Evolutionary conservation across 2,113 vertebrate genomes (phyloP).

Genomic region (Podarcis raffonei): DNA sequence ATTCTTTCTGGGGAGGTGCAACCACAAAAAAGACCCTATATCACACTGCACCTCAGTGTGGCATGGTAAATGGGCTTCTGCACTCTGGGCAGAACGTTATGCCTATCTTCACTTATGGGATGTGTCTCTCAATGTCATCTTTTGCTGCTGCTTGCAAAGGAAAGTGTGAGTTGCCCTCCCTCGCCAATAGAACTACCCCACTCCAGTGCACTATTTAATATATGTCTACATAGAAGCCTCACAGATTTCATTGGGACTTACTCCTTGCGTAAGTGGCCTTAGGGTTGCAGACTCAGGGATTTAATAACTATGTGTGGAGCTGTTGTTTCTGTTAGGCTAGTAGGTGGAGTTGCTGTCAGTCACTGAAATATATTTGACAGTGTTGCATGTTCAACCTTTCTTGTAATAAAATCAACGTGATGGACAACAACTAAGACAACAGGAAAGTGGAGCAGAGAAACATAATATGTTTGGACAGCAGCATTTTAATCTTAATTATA

Average conservation of each 20-base stretch:
- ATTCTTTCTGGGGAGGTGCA: background rate
- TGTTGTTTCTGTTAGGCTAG: background rate
- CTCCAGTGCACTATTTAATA: background rate
- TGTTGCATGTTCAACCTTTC: background rate
- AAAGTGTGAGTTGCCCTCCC: background rate
- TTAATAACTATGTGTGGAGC: accelerated
- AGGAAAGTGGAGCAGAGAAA: background rate
- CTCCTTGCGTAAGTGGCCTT: background rate
- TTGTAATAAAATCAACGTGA: background rate
- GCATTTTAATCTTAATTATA: background rate
- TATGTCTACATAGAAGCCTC: background rate
- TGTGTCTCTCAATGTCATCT: background rate
- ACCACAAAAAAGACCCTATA: background rate
- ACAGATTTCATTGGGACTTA: background rate
- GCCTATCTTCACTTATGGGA: background rate
- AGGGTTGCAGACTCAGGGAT: background rate
- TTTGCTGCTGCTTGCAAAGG: background rate
- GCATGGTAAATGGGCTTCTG: background rate
- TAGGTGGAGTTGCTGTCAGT: accelerated
- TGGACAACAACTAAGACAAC: background rate
- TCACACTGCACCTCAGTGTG: background rate
- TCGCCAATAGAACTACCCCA: background rate
- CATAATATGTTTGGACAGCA: background rate
- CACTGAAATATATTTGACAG: background rate
- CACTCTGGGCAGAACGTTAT: background rate